phyloP scores from a whole-genome alignment of 2,113 vertebrate species.

The Gavialis gangeticus region DNA sequence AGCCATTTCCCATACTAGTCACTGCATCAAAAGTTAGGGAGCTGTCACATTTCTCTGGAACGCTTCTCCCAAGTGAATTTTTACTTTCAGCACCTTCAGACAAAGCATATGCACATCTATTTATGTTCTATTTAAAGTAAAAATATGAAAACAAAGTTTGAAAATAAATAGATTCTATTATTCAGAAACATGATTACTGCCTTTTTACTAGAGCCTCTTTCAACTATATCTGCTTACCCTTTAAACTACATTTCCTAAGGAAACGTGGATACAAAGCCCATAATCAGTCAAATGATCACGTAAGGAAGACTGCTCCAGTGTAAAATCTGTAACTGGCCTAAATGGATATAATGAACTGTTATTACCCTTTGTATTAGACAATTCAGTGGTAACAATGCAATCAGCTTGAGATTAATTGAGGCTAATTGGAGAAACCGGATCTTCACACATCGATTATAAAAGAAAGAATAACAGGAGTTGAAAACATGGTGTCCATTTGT shows the following conservation, averaged over 20 bases:
- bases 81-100: background rate
- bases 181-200: background rate
- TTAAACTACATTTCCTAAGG: background rate
- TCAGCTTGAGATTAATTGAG: background rate
- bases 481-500: background rate
- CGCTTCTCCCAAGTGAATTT: background rate
- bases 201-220: background rate
- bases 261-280: background rate
- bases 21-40: constrained; percentile 73
- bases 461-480: too few relatives aligned
- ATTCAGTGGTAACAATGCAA: background rate
- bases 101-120: background rate
- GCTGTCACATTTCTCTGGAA: constrained; percentile 66
- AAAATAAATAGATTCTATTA: background rate
- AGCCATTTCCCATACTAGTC: constrained; percentile 63
- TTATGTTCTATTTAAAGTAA: background rate
- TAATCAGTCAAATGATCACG: too few relatives aligned
- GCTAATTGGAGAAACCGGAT: background rate
- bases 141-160: background rate
- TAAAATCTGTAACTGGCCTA: too few relatives aligned
- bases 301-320: too few relatives aligned
- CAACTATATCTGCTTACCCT: background rate
- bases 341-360: too few relatives aligned
- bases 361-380: background rate
- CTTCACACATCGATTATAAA: background rate